Evolutionary conservation across 2,797 vertebrate genomes (phyloP), one percentile per base, ranked within the genome.

Genomic region (Melanotaenia trifasciata): DNA sequence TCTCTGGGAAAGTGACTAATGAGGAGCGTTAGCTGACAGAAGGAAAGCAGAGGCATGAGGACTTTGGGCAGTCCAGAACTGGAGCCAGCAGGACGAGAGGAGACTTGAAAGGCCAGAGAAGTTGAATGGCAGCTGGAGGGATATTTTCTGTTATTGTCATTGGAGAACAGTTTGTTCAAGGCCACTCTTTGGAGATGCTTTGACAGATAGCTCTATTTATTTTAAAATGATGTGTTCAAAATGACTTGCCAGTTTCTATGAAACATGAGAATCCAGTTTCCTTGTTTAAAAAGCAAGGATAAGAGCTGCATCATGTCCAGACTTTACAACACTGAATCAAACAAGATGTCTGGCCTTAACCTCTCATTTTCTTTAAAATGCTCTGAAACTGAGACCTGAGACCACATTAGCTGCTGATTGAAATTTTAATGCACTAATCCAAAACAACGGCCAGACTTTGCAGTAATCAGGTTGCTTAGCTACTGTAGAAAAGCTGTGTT

Each of bases 1-100:
- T 82, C 83, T 73, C 60, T 9, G 74, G 67, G 76, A 89, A 83
- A 81, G 81, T 80, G 83, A 88, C 90, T 92, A 91, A 93, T 91
- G 88, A 91, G 89, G 80, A 88, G 81, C 85, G 36, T 57, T 72
- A 82, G 80, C 89, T 89, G 81, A 84, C 84, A 72, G 78, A 62
- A 67, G 74, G 74, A 74, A 80, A 86, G 77, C 63, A 36, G 58
- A 50, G 73, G 67, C 54, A n/a, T 57, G 72, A 68, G 45, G 66
- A 64, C 74, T 76, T 35, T 53, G 74, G 67, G 63, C 51, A 79
- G 36, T 84, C 78, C 77, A 26, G 61, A 81, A 87, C 85, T 79
- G 81, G 88, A 89, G 85, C 74, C 53, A 62, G 80, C 69, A 35
- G 73, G 69, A 71, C 63, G 66, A 62, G 60, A 75, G 64, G 73